These are phyloP conservation scores for cat (Felis catus) DNA, from an alignment of 2,113 vertebrate species.

Conservation along the genomic window F.catus_Fca126_mat1.0 CM031424.1:27460501-27461000, in stretches of 20 bases:
- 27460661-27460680: conserved; percentile 77
- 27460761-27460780: not conserved
- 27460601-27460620: conserved; percentile 73
- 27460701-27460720: conserved; percentile 68
- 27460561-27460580: conserved; percentile 75
- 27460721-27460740: conserved; percentile 1
- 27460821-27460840: not conserved
- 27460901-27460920: fast-evolving
- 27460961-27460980: not conserved
- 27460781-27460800: not conserved
- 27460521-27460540: conserved; percentile 53
- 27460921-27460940: not conserved
- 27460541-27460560: conserved; percentile 53
- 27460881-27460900: not conserved
- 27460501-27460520: conserved; percentile 62
- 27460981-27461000: not conserved
- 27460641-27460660: conserved; percentile 78
- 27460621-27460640: conserved; percentile 74
- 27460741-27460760: not conserved
- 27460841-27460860: not conserved
- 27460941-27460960: not conserved
- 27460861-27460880: not conserved
- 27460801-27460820: not conserved
- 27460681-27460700: conserved; percentile 72
- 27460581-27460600: conserved; percentile 73